A percentile compares a stretch with the other conserved stretches of the same genome.
Evolutionary conservation across 30 jellyfish, hydroid and myxozoan species (phyloP).

Genomic region (Turritopsis rubra): DNA sequence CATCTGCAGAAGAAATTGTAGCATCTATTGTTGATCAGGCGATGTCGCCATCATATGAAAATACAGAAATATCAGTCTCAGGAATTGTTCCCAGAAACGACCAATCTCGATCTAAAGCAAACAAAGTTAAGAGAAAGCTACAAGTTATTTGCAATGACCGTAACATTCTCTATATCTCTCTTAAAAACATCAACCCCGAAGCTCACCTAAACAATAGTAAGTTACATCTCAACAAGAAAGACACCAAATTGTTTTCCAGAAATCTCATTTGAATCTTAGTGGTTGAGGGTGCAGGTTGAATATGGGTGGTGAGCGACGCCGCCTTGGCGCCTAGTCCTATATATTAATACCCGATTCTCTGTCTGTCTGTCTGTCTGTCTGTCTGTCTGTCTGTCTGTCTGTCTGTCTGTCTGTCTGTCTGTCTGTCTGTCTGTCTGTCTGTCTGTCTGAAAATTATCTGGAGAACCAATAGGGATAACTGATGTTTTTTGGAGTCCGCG

Average conservation of each 20-base stretch:
- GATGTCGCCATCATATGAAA: constrained; percentile 6
- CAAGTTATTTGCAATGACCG: not conserved
- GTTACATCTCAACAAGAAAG: too few species aligned
- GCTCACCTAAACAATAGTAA: not conserved
- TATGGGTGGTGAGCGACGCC: too few species aligned
- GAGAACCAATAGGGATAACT: too few species aligned
- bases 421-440: too few species aligned
- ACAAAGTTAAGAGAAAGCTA: not conserved
- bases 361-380: not conserved
- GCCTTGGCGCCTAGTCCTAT: too few species aligned
- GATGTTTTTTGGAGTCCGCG: too few species aligned
- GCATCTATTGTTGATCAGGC: not conserved
- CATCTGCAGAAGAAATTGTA: not conserved
- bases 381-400: too few species aligned
- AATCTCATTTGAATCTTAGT: too few species aligned
- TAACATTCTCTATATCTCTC: not conserved
- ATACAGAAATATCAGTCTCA: not conserved
- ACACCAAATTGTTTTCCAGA: too few species aligned
- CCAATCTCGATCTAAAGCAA: not conserved
- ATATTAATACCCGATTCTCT: not conserved
- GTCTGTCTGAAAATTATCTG: too few species aligned
- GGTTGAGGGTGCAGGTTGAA: too few species aligned
- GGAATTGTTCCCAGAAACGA: not conserved
- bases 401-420: too few species aligned
- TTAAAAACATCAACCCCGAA: not conserved